These are phyloP conservation scores for Rana temporaria DNA, from an alignment of 2,113 vertebrate species.

Conservation along the genomic window DNA sequence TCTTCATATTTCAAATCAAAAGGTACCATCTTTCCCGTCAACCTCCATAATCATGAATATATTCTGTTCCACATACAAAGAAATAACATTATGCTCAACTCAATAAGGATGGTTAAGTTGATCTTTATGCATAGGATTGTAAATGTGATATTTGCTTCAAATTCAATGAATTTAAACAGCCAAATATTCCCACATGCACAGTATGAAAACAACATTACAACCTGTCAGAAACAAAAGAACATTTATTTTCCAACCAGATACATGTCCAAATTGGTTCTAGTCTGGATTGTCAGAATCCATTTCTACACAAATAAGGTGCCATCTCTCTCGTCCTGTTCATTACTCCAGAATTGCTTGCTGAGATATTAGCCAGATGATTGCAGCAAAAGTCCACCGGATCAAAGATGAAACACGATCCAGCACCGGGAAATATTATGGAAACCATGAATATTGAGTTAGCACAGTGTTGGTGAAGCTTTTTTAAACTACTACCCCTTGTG, in stretches of 20 bases:
- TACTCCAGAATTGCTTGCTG: too few relatives aligned
- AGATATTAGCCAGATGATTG: too few relatives aligned
- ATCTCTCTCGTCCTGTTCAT: neutral
- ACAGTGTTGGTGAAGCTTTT: too few relatives aligned
- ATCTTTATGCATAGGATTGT: neutral
- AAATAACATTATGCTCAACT: neutral
- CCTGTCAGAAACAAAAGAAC: slow-evolving; percentile 14
- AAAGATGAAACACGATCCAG: too few relatives aligned
- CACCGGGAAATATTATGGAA: too few relatives aligned
- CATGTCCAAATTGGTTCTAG: slow-evolving; percentile 29
- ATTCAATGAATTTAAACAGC: slow-evolving; percentile 21
- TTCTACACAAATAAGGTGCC: neutral
- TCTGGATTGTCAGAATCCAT: slow-evolving; percentile 5
- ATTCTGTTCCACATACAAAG: neutral
- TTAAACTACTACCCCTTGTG: too few relatives aligned
- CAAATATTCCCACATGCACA: slow-evolving; percentile 21
- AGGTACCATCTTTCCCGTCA: too few relatives aligned
- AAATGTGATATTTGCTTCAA: slow-evolving; percentile 20
- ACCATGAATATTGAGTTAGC: too few relatives aligned
- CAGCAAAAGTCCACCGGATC: too few relatives aligned
- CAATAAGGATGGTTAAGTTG: neutral
- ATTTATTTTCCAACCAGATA: slow-evolving; percentile 19
- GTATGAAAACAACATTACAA: slow-evolving; percentile 23
- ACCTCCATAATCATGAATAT: neutral
- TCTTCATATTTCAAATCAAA: too few relatives aligned